Evolutionary conservation across 1,140 invertebrate species (phyloP).

Genomic region (Drosophila micromelanica): DNA sequence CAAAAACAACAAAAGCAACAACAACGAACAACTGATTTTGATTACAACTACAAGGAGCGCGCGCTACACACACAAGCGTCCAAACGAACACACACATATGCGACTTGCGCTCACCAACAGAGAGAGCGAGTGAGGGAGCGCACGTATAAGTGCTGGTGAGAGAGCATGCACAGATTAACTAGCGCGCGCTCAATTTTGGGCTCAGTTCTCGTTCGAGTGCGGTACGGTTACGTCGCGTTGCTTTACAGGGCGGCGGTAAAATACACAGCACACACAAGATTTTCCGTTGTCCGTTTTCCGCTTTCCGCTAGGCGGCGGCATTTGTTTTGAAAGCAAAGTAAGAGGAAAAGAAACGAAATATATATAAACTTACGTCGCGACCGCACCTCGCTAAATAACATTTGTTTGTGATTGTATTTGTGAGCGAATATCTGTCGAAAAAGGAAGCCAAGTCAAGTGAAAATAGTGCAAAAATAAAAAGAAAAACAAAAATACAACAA

Average conservation of each 20-base stretch:
- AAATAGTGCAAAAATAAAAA: constrained; percentile 68
- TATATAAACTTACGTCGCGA: constrained; percentile 54
- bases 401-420: constrained; percentile 18
- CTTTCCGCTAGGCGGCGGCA: constrained; percentile 59
- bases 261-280: constrained; percentile 51
- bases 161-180: constrained; percentile 53
- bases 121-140: constrained; percentile 32
- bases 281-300: constrained; percentile 69
- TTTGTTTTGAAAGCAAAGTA: constrained; percentile 79
- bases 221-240: constrained; percentile 69
- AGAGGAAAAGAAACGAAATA: constrained; percentile 61
- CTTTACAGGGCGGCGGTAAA: constrained; percentile 56
- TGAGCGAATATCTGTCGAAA: constrained; percentile 56
- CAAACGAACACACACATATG: constrained; percentile 13
- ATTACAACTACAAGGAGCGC: constrained; percentile 58
- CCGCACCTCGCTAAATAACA: constrained; percentile 55
- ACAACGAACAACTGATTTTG: constrained; percentile 68
- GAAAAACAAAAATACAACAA: constrained; percentile 56
- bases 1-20: constrained; percentile 33
- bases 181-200: constrained; percentile 31
- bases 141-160: constrained; percentile 11
- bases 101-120: constrained; percentile 34
- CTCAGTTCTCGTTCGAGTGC: constrained; percentile 72
- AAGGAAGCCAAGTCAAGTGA: constrained; percentile 61
- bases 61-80: constrained; percentile 39